Base-by-base conservation (phyloP, 2,888 invertebrate genomes). In the Caenorhabditis sp. region DNA sequence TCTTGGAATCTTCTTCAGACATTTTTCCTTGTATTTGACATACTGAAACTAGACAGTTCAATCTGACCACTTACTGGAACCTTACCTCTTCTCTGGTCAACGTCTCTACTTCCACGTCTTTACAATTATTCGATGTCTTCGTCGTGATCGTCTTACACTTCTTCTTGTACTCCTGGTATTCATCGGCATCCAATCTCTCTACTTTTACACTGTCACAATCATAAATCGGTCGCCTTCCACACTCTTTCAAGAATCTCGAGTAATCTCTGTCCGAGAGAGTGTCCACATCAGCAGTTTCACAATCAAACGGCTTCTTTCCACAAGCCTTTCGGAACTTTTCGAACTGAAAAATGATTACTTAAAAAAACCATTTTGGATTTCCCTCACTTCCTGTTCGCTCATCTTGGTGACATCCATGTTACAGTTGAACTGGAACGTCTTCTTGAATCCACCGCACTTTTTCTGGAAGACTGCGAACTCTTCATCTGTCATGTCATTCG, bases 371-470 rank as follows among this genome's bases (percentile, higher is more conserved):
- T 47, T n/a, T 19, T 19, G n/a, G 3, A 49, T 28, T 16, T 12
- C 5, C 16, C 54, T 26, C 14, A 74, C 74, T 35, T 80, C 66
- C 6, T 10, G n/a, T n/a, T 68, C 69, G 12, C 28, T 44, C 80
- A 73, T 73, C 14, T 68, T 74, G 38, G 41, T 68, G 1, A 73
- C 73, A 68, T 68, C 72, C 12, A 41, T 22, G 28, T 73, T 61
- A 31, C 73, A 73, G 22, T 73, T 80, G 47, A 59, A 61, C n/a
- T 73, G 68, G 66, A 66, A 73, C n/a, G 72, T 68, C 12, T 38
- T 41, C 10, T 22, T 26, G 47, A 44, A 63, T 14, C 10, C 47
- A 31, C 54, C 44, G 38, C 79, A 80, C 22, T 66, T 63, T n/a
- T 58, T 49, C 8, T 56, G 26, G 58, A 47, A 72, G 28, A 49